Base-by-base conservation (phyloP, 2,797 vertebrate genomes). In the Argya squamiceps region DNA sequence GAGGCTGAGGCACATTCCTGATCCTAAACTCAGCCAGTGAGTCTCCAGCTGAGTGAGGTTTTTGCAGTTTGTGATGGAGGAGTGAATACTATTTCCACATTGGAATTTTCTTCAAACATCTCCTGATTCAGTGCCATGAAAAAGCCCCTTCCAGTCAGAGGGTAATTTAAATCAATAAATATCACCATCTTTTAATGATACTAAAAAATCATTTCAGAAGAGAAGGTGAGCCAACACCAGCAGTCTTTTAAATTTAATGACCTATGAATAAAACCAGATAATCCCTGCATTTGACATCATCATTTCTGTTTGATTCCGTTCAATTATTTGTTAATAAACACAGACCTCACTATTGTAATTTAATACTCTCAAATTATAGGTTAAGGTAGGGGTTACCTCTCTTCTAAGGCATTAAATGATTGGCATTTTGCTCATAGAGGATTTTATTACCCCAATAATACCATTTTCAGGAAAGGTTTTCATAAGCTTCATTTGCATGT, bases 271-370 rank as follows among this genome's bases (percentile, higher is more conserved):
- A 94, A 96, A 92, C 81, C 10, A 52, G 91, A 87, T 96, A 91
- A 97, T 94, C 74, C 32, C 59, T 84, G 76, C 65, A 73, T 96
- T 92, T 95, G 80, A 93, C 81, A 89, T 89, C 89, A 96, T 92
- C 6, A 36, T 70, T 68, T 34, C 32, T 56, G 78, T 78, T 93
- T 92, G 88, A 95, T 67, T 96, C 84, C 36, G 30, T 86, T 92
- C 89, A 95, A 84, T 97, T 97, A 95, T 97, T 97, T 97, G 79
- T 95, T 97, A 92, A 96, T 96, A 97, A 97, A 97, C 81, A 95
- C 36, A 24, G 62, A 37, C 56, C 63, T 76, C 50, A 39, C 16
- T 46, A 41, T 30, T 96, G 69, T 52, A 97, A 87, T 93, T 91
- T 94, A 81, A 71, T 67, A n/a, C 43, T 87, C 76, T 56, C 74